Base-by-base conservation (phyloP, 1,140 invertebrate species). In the Zelostemma sp. region DNA sequence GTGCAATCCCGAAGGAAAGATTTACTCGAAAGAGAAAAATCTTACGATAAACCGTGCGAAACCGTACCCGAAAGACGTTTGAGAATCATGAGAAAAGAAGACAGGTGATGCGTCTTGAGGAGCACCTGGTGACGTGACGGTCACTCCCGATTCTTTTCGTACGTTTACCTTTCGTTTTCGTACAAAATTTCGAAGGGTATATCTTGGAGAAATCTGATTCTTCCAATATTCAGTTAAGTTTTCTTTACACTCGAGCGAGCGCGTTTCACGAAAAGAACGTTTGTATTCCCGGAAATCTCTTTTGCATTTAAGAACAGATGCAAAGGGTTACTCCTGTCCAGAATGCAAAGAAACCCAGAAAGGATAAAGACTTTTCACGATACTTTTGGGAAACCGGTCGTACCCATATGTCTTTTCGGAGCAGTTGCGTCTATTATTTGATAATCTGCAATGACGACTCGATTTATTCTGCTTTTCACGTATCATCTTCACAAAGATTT, bases 281-380 rank as follows among this genome's bases (percentile, higher is more conserved):
- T 78, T 82, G 80, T 78, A 79, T 82, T 76, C 77, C 71, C 45
- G 72, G 56, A 74, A 75, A 73, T 50, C 59, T 63, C 66, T 72
- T 77, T 75, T 73, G 73, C 77, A 78, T 77, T 73, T 46, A 65
- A 73, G 70, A 76, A 78, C 79, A 78, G 77, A 82, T 78, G 80
- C 73, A 76, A 80, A 80, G 78, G 82, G 80, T 75, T 80, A 56
- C 55, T 67, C 40, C 56, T 47, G 55, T 62, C 50, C 64, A 63
- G 62, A 61, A 72, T 72, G 78, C 65, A 76, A 79, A 70, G 63
- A 68, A 68, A 65, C 25, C 51, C 66, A 73, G 31, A 33, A 61
- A 51, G 63, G 12, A 28, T 51, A 49, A 38, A 35, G 49, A 53
- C 9, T 31, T 28, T 46, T 35, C 47, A 15, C 38, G 46, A 53